phyloP scores from a whole-genome alignment of 2,797 vertebrate species.

The Crenuchus spilurus region DNA sequence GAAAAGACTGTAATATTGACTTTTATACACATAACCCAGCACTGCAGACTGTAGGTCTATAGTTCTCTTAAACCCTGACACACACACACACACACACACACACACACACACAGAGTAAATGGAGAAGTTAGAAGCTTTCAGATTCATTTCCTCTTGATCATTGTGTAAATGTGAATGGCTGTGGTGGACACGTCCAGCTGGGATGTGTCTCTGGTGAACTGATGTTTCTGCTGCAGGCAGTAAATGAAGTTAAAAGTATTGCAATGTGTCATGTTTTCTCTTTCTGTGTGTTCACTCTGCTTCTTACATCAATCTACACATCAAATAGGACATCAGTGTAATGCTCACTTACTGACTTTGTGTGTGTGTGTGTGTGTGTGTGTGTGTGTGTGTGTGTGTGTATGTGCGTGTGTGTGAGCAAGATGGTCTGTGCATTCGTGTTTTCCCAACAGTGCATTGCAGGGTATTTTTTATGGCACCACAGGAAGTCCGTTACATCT shows the following conservation, averaged over 20 bases:
- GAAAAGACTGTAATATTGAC: not conserved
- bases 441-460: conserved; percentile 57
- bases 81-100: conserved; percentile 32
- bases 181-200: conserved; percentile 36
- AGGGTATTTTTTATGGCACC: conserved; percentile 55
- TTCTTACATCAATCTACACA: not conserved
- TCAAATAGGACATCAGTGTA: not conserved
- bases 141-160: conserved; percentile 63
- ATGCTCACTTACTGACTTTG: not conserved
- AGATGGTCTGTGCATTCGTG: conserved; percentile 18
- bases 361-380: not conserved
- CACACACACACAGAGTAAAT: conserved; percentile 37
- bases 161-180: conserved; percentile 49
- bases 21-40: not conserved
- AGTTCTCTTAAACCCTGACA: not conserved
- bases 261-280: not conserved
- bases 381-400: conserved; percentile 13
- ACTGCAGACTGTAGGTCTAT: conserved; percentile 1
- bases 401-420: not conserved
- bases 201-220: conserved; percentile 15
- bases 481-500: conserved; percentile 63
- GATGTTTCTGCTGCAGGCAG: conserved; percentile 3
- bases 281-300: not conserved
- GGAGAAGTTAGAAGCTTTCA: conserved; percentile 62
- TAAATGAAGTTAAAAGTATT: not conserved